Conservation (phyloP, 1,140 invertebrate species). For the Musca domestica region DNA sequence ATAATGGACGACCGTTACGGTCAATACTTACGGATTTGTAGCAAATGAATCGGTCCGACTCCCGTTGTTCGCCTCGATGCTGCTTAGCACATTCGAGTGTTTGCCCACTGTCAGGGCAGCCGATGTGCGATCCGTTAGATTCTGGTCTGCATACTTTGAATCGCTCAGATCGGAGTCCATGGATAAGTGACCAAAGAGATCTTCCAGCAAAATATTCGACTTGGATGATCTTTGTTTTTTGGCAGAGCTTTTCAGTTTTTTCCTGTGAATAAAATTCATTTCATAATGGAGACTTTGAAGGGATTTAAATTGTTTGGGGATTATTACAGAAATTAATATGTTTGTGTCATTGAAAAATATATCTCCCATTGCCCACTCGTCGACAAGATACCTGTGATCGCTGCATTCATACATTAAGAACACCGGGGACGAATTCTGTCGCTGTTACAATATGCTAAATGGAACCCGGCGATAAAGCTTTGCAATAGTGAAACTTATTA, state of each 20-base stretch:
- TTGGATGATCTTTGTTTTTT: constrained; percentile 46
- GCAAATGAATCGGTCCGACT: constrained; percentile 45
- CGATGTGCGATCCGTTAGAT: constrained; percentile 29
- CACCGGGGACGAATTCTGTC: no score
- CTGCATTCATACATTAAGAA: no score
- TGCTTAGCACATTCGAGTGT: constrained; percentile 40
- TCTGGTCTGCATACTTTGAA: constrained; percentile 46
- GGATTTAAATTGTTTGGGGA: neutral
- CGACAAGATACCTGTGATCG: no score
- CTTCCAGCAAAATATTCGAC: constrained; percentile 47
- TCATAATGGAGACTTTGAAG: no score
- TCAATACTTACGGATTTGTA: constrained; percentile 43
- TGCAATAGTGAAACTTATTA: no score
- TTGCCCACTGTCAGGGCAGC: constrained; percentile 34
- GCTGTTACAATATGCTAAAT: no score
- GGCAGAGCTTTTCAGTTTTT: constrained; percentile 50
- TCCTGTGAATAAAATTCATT: constrained; percentile 33
- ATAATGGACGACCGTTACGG: neutral
- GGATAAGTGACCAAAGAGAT: constrained; percentile 50
- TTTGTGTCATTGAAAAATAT: neutral
- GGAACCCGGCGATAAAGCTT: no score
- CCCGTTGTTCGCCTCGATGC: constrained; percentile 46
- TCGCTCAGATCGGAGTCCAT: constrained; percentile 48
- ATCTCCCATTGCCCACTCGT: neutral
- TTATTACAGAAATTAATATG: neutral